Evolutionary conservation across 2,888 invertebrate genomes (phyloP), one percentile per base, ranked within the genome.

Genomic region (Machimus atricapillus): DNA sequence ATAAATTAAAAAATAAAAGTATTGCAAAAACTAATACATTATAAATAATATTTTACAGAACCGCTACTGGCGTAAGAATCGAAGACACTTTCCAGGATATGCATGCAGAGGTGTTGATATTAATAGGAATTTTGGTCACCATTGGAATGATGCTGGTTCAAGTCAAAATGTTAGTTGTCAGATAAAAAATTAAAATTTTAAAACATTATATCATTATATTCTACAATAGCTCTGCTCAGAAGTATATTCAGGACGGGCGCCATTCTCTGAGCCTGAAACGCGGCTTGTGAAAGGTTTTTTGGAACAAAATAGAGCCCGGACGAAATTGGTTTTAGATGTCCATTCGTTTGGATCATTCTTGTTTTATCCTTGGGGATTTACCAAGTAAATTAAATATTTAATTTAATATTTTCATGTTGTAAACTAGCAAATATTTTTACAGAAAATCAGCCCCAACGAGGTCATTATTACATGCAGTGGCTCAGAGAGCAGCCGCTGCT

Each of bases 41-140:
- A 23, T 34, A 40, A 27, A 2, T n/a, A 56, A 5, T 52, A 52
- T 27, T 37, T 88, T 89, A 7, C 23, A 92, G 92, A 91, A 92
- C 89, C 91, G 92, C 12, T 92, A 95, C 89, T 96, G 96, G 96
- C 94, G 96, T 82, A 96, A 96, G 91, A 96, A 95, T 23, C 94
- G 96, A 40, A 94, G 94, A n/a, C 93, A 92, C 6, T 91, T 91
- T 76, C 89, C 92, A 2, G 90, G 90, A 4, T 90, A 90, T 23
- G 90, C 91, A 0, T 97, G 96, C 90, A 91, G 92, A 0, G 97
- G 97, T 16, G 95, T 95, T 0, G 97, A 97, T 89, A 95, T 95
- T 9, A 97, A 97, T 92, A 93, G 97, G 9, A 97, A 97, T 93
- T 97, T 95, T 90, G 95, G 94, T 87, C 94, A 94, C 90, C 93